Conservation (phyloP, 2,113 vertebrate species). For the Suncus etruscus region DNA sequence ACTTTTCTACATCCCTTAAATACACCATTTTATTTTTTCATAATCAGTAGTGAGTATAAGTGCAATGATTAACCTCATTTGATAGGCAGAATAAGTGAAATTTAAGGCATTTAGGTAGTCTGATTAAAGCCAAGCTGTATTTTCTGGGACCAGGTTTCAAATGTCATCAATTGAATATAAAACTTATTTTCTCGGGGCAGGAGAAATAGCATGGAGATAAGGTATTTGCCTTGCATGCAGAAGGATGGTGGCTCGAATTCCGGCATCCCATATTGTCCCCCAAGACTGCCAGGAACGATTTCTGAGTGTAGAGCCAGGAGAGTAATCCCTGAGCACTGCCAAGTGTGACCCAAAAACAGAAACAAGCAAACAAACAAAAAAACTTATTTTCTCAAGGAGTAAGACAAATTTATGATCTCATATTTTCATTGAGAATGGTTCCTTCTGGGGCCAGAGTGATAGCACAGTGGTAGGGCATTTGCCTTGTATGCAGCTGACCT, state of each 20-base stretch:
- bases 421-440: neutral
- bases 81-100: conserved; percentile 1
- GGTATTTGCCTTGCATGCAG: no score
- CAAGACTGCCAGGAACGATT: no score
- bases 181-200: neutral
- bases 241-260: no score
- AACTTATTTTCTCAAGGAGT: neutral
- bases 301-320: no score
- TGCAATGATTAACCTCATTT: neutral
- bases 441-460: neutral
- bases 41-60: neutral
- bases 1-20: neutral
- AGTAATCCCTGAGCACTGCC: no score
- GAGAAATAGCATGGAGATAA: no score
- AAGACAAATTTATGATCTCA: neutral
- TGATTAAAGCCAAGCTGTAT: neutral
- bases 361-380: no score
- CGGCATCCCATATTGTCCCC: no score
- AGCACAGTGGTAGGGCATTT: no score
- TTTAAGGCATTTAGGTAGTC: neutral
- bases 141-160: neutral
- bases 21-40: conserved; percentile 20
- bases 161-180: neutral
- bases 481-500: no score
- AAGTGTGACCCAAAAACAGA: no score